These are phyloP conservation scores for Procambarus clarkii DNA, from an alignment of 1,140 invertebrate genomes.

Conservation along the genomic window DNA sequence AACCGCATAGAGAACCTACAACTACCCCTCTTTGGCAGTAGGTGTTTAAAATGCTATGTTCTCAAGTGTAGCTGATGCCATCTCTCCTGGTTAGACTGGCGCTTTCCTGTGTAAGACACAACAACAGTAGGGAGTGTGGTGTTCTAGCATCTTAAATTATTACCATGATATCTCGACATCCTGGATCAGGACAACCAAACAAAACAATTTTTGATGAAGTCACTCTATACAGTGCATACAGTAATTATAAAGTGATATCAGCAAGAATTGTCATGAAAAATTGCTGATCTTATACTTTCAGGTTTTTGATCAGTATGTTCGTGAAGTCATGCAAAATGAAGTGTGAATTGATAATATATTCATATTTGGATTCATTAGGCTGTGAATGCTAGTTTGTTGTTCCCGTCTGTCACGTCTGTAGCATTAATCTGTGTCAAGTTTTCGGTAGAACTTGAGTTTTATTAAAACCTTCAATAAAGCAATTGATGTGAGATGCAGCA, in stretches of 20 bases:
- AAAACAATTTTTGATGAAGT: not conserved
- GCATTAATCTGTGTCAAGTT: not conserved
- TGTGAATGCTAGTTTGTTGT: not conserved
- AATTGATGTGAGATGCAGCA: not conserved
- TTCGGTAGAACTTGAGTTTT: not conserved
- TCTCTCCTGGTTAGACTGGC: not conserved
- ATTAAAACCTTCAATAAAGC: not conserved
- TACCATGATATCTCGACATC: not conserved
- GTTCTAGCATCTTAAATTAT: not conserved
- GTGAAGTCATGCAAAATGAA: not conserved
- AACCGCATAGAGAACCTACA: conserved; percentile 85
- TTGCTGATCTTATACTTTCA: not conserved
- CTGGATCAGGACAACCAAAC: not conserved
- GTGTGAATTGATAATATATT: not conserved
- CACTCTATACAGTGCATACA: not conserved
- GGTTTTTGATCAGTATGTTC: not conserved
- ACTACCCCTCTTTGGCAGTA: conserved; percentile 91
- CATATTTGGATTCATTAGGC: not conserved
- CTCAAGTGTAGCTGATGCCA: conserved; percentile 23
- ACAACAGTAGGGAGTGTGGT: conserved; percentile 9
- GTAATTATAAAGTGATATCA: not conserved
- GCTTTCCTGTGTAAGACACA: not conserved
- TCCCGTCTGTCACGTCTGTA: not conserved
- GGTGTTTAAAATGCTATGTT: conserved; percentile 75
- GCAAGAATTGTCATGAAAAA: not conserved